phyloP scores from a whole-genome alignment of 2,113 vertebrate genomes.

The Cyphomyrus plagiostoma region DNA sequence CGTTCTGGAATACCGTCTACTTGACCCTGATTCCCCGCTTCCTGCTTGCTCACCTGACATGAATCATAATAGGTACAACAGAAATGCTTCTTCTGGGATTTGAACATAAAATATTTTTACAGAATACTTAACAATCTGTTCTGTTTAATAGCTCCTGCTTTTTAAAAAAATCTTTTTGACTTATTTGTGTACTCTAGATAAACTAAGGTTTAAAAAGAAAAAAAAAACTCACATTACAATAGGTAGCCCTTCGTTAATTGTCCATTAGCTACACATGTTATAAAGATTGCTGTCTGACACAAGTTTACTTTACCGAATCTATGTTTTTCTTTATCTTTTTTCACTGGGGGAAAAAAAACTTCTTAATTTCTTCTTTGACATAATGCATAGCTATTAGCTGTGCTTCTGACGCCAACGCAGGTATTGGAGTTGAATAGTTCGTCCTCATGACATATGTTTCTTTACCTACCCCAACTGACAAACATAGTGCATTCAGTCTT shows the following conservation, averaged over 20 bases:
- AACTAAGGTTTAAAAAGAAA: neutral
- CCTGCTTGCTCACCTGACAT: no score
- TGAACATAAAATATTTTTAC: neutral
- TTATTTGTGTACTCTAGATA: neutral
- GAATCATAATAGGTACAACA: neutral
- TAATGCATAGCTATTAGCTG: neutral
- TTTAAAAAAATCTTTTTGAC: neutral
- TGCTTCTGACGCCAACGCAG: neutral
- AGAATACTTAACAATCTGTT: neutral
- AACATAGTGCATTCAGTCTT: constrained; percentile 36
- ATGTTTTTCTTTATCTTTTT: neutral
- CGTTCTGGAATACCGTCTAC: no score
- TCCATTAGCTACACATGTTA: neutral
- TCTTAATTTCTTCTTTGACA: neutral
- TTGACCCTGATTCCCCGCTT: no score
- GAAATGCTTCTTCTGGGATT: neutral
- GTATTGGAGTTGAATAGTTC: neutral
- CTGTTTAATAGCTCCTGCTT: neutral
- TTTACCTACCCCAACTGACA: constrained; percentile 22
- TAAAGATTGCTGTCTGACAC: neutral
- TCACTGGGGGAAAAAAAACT: neutral
- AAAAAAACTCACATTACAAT: neutral
- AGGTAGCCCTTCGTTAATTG: neutral
- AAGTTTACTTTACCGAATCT: neutral
- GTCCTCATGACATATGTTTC: neutral